Conservation (phyloP, 2,888 invertebrate species). For the Acanthopleura granulata region DNA sequence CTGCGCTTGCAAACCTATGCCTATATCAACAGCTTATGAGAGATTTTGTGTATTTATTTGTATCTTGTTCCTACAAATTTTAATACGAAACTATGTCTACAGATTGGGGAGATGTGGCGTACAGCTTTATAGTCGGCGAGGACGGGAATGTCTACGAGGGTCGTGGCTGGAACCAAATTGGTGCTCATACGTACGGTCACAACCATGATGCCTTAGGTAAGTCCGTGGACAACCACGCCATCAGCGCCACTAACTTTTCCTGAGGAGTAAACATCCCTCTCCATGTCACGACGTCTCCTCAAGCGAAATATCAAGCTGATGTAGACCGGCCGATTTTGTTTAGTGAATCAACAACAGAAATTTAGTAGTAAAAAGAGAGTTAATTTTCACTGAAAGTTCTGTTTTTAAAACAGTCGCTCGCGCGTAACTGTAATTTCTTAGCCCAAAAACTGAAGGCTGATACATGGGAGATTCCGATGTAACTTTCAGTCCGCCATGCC, state of each 20-base stretch:
- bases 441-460: too few species aligned
- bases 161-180: constrained; percentile 80
- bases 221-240: neutral
- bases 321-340: neutral
- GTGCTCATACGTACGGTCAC: constrained; percentile 79
- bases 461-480: too few species aligned
- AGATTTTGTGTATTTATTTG: too few species aligned
- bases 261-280: neutral
- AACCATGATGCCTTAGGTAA: constrained; percentile 27
- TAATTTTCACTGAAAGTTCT: too few species aligned
- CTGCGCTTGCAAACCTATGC: too few species aligned
- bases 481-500: too few species aligned
- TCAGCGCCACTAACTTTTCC: neutral
- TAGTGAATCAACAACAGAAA: neutral
- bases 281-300: neutral
- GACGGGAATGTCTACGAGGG: constrained; percentile 82
- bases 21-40: too few species aligned
- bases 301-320: neutral
- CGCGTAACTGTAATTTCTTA: too few species aligned
- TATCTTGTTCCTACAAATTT: too few species aligned
- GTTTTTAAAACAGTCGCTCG: too few species aligned
- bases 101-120: constrained; percentile 38
- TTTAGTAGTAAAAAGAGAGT: too few species aligned
- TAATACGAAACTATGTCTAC: neutral
- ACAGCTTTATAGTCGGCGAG: constrained; percentile 82